phyloP scores from a whole-genome alignment of 2,888 invertebrate genomes.

The Euzophera pinguis region DNA sequence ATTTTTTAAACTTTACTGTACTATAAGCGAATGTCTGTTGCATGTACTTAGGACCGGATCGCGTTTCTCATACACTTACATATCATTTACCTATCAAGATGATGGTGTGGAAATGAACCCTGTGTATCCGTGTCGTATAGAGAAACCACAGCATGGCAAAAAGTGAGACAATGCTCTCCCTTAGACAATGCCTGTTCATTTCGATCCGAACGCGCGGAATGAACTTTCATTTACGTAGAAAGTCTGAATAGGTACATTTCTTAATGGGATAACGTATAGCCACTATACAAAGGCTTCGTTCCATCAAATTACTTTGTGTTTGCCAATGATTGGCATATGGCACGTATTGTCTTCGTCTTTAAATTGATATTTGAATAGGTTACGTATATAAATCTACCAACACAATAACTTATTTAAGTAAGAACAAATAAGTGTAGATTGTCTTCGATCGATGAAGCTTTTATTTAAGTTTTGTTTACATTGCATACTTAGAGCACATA shows the following conservation, averaged over 20 bases:
- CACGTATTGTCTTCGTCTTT: neutral
- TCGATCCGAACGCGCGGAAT: slow-evolving; percentile 11
- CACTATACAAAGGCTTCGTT: neutral
- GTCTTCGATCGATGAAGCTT: too few relatives aligned
- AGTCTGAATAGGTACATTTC: slow-evolving; percentile 23
- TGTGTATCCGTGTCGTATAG: slow-evolving; percentile 25
- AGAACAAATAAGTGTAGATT: too few relatives aligned
- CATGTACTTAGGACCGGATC: neutral
- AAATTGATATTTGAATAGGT: neutral
- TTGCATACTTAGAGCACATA: too few relatives aligned
- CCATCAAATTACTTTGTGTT: slow-evolving; percentile 2
- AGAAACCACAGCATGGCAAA: slow-evolving; percentile 34
- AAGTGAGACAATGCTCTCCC: slow-evolving; percentile 38
- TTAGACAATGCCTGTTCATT: slow-evolving; percentile 23
- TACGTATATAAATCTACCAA: too few relatives aligned
- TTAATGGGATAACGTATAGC: slow-evolving; percentile 10
- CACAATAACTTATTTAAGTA: too few relatives aligned
- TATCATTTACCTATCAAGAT: neutral
- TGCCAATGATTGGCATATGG: slow-evolving; percentile 7
- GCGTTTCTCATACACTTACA: neutral
- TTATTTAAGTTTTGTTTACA: too few relatives aligned
- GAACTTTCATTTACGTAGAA: slow-evolving; percentile 39
- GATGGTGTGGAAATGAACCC: slow-evolving; percentile 6
- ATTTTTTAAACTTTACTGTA: too few relatives aligned
- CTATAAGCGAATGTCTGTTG: neutral